phyloP scores from a whole-genome alignment of 1,140 invertebrate species.

The Orius laevigatus region DNA sequence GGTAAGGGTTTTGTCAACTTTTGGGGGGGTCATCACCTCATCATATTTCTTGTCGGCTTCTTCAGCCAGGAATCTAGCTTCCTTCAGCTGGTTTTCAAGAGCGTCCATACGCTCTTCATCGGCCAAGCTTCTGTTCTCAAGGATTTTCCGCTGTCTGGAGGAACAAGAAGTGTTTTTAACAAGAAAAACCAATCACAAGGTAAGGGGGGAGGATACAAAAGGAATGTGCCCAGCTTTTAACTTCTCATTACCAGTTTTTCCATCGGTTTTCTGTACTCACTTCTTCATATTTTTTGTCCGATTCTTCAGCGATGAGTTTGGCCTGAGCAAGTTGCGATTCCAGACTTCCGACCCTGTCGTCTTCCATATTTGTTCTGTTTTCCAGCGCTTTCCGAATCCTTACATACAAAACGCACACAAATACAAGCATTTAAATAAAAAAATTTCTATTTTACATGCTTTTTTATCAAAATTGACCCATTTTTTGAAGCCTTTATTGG shows the following conservation, averaged over 20 bases:
- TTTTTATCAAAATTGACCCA: not conserved
- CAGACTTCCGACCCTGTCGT: conserved; percentile 85
- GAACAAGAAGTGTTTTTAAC: not conserved
- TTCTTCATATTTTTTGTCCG: conserved; percentile 99
- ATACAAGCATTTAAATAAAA: too few species aligned
- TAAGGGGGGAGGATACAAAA: not conserved
- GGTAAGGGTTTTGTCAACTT: not conserved
- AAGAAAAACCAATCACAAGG: not conserved
- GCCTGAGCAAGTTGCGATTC: conserved; percentile 91
- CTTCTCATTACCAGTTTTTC: not conserved
- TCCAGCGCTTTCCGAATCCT: conserved; percentile 98
- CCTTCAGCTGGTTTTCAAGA: conserved; percentile 97
- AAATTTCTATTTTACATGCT: not conserved
- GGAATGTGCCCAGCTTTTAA: not conserved
- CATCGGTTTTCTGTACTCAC: conserved; percentile 32
- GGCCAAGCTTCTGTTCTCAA: conserved; percentile 97
- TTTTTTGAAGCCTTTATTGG: not conserved
- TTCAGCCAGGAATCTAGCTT: conserved; percentile 98
- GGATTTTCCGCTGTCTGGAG: conserved; percentile 91
- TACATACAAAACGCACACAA: conserved; percentile 19
- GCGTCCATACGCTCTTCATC: conserved; percentile 99
- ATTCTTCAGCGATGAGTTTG: conserved; percentile 94
- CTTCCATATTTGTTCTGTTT: conserved; percentile 97
- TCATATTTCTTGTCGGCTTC: conserved; percentile 99
- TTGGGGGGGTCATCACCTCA: conserved; percentile 63